Evolutionary conservation across 2,797 vertebrate genomes (phyloP).

Genomic region (Enteromius argenteus): DNA sequence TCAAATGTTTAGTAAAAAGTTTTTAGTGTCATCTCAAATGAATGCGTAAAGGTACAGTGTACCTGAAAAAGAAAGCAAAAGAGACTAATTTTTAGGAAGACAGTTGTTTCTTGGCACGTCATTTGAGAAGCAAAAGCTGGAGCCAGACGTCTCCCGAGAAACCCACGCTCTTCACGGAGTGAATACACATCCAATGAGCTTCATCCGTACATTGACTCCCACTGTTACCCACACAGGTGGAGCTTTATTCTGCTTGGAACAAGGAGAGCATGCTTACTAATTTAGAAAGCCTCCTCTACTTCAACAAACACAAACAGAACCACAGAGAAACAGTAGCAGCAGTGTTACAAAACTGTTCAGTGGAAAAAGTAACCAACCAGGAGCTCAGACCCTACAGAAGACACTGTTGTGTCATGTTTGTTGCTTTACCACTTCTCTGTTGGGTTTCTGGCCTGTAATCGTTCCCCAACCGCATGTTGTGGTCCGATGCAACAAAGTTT

Average conservation of each 20-base stretch:
- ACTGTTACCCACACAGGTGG: conserved; percentile 37
- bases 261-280: conserved; percentile 5
- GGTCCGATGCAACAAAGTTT: conserved; percentile 22
- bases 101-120: conserved; percentile 9
- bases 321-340: background rate
- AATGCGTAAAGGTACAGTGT: background rate
- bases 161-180: background rate
- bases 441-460: conserved; percentile 26
- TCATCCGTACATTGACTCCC: conserved; percentile 20
- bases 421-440: conserved; percentile 52
- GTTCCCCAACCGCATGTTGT: background rate
- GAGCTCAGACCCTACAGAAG: conserved; percentile 15
- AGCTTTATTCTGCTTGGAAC: conserved; percentile 18
- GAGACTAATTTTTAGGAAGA: background rate
- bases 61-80: conserved; percentile 15
- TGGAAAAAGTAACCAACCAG: conserved; percentile 8
- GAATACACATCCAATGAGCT: conserved; percentile 20
- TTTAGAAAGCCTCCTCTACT: conserved; percentile 9
- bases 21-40: background rate
- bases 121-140: conserved; percentile 4
- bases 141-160: conserved; percentile 10
- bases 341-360: conserved; percentile 23
- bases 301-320: conserved; percentile 29
- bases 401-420: conserved; percentile 48
- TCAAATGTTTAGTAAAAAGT: background rate